Evolutionary conservation across 2,797 vertebrate genomes (phyloP), one percentile per base, ranked within the genome.

Genomic region (Calcarius lapponicus): DNA sequence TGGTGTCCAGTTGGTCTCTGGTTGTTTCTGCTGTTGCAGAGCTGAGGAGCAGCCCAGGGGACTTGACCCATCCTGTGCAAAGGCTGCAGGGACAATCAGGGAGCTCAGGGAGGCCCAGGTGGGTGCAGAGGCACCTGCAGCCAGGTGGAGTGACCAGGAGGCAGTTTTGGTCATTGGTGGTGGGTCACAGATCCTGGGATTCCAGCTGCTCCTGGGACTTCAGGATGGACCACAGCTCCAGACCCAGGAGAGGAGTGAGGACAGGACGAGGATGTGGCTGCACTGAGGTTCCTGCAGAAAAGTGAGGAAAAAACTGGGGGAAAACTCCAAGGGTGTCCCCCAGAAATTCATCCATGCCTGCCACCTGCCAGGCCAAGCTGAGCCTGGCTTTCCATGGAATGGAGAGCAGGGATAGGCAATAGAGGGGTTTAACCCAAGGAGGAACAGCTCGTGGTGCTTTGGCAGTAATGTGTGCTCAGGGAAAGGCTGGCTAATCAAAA

Each of bases 21-120:
- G 36, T 6, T 31, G 7, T 36, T 75, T 25, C 50, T 45, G 50
- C 11, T 40, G 32, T 4, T 51, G 61, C 48, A n/a, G 38, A 0
- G 47, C 31, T 67, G 61, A 51, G 54, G n/a, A 60, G 70, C 40
- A 60, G 19, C 70, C n/a, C 28, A 0, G 3, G 61, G 31, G 7
- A 3, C 4, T 32, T 0, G 0, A 22, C 7, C 51, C 6, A 0
- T 36, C 56, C 17, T 48, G 17, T 50, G 64, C 9, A 29, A 50
- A 6, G 3, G 34, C 50, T 61, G 53, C n/a, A 17, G 60, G 66
- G 50, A 40, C 69, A 71, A 8, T 6, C 12, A 4, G 34, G 7
- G 5, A 32, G 16, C 10, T 11, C 10, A 5, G 32, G 7, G 4
- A 34, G 21, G 15, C 34, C 47, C 34, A 26, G 25, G 8, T 5